Percentiles rank a stretch among this genome's conserved stretches.
Conservation (phyloP, 2,888 invertebrate species). For the Anoncus sp. region DNA sequence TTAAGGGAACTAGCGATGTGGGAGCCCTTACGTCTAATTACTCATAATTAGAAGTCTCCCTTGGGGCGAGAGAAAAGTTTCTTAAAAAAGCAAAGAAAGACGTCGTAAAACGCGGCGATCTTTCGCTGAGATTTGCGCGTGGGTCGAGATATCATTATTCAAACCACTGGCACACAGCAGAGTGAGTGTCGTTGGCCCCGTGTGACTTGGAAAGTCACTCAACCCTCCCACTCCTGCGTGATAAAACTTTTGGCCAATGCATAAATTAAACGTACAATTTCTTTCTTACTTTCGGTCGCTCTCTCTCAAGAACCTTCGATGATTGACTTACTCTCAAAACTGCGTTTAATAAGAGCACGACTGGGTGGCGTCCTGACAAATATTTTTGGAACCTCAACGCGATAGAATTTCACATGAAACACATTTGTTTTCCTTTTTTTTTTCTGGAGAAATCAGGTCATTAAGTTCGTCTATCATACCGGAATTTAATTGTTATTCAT, state of each 20-base stretch:
- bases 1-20: conserved; percentile 27
- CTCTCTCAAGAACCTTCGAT: neutral
- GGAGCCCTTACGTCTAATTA: conserved; percentile 17
- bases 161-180: conserved; percentile 1
- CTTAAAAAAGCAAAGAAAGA: conserved; percentile 13
- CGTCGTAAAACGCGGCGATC: conserved; percentile 15
- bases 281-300: neutral
- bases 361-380: no score
- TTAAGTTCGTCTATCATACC: neutral
- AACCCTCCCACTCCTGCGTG: neutral
- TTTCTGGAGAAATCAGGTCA: neutral
- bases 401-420: neutral
- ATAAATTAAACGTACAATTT: conserved; percentile 11
- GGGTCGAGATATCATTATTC: conserved; percentile 8
- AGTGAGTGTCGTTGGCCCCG: neutral
- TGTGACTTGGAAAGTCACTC: conserved; percentile 12
- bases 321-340: neutral
- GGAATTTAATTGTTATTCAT: conserved; percentile 14
- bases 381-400: neutral
- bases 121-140: neutral
- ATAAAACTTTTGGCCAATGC: conserved; percentile 29
- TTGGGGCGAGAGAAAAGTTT: conserved; percentile 21
- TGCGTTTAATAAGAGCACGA: neutral
- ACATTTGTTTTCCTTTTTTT: no score
- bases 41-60: conserved; percentile 39